Conservation (phyloP, 1,140 invertebrate species). For the Magallana angulata region DNA sequence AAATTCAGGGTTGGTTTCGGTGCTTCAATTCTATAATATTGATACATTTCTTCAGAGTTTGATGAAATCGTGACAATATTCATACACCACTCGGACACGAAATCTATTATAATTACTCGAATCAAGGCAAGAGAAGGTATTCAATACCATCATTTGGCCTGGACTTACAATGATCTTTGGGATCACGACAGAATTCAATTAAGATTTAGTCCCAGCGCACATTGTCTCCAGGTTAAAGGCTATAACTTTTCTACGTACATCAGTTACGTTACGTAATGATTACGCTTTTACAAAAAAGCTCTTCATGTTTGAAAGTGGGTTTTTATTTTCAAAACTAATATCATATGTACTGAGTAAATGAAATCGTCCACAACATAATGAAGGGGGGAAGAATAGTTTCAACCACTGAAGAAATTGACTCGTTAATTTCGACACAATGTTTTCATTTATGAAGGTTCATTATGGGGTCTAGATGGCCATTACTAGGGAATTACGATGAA, state of each 20-base stretch:
- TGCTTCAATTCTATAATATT: too few species aligned
- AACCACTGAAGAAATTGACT: too few species aligned
- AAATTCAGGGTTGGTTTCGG: too few species aligned
- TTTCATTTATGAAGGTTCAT: not conserved
- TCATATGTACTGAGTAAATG: too few species aligned
- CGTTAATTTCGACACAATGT: too few species aligned
- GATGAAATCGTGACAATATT: not conserved
- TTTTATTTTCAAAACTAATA: too few species aligned
- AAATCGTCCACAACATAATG: too few species aligned
- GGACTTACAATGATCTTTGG: not conserved
- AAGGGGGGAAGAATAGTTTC: too few species aligned
- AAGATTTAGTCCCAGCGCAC: not conserved
- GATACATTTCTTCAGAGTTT: too few species aligned
- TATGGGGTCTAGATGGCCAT: not conserved
- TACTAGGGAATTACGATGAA: constrained; percentile 5
- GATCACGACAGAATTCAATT: not conserved
- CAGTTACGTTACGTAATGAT: too few species aligned
- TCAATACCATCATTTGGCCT: not conserved
- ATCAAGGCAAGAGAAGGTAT: not conserved
- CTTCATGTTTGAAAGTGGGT: too few species aligned
- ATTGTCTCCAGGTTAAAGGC: not conserved
- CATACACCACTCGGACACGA: not conserved
- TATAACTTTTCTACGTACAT: not conserved
- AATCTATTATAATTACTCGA: not conserved
- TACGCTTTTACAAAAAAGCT: too few species aligned